phyloP scores from a whole-genome alignment of 2,888 invertebrate genomes.

The Apamea crenata region DNA sequence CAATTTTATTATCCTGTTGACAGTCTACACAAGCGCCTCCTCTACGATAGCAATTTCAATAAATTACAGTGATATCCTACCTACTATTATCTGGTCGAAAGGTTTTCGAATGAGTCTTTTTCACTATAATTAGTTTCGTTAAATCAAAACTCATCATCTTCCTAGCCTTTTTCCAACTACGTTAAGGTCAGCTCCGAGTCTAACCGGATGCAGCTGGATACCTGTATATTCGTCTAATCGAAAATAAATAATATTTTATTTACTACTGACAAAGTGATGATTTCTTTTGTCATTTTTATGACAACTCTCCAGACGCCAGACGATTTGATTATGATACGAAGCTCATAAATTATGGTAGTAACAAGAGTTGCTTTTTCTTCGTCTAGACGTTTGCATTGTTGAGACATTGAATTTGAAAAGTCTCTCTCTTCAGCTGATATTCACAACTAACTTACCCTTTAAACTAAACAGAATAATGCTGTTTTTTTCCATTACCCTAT shows the following conservation, averaged over 20 bases:
- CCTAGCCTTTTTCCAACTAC: background rate
- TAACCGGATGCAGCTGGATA: background rate
- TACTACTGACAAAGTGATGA: background rate
- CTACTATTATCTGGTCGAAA: too few relatives aligned
- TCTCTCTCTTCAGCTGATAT: background rate
- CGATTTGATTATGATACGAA: constrained; percentile 24
- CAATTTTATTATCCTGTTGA: constrained; percentile 47
- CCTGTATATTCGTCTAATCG: background rate
- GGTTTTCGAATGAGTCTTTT: background rate
- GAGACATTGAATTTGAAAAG: background rate
- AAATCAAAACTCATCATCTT: background rate
- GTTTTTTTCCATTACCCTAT: too few relatives aligned
- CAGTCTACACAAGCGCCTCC: background rate
- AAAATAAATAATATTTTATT: background rate
- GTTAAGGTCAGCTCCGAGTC: background rate
- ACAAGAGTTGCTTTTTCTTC: background rate
- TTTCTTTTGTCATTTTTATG: constrained; percentile 1
- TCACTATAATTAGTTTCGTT: background rate
- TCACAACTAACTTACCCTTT: too few relatives aligned
- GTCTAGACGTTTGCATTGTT: background rate
- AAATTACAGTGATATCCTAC: background rate
- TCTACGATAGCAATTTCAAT: background rate
- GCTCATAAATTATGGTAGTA: constrained; percentile 12
- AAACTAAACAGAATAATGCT: background rate
- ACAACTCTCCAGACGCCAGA: constrained; percentile 23